Base-by-base conservation (phyloP, 2,113 vertebrate species). In the Ranitomeya imitator region DNA sequence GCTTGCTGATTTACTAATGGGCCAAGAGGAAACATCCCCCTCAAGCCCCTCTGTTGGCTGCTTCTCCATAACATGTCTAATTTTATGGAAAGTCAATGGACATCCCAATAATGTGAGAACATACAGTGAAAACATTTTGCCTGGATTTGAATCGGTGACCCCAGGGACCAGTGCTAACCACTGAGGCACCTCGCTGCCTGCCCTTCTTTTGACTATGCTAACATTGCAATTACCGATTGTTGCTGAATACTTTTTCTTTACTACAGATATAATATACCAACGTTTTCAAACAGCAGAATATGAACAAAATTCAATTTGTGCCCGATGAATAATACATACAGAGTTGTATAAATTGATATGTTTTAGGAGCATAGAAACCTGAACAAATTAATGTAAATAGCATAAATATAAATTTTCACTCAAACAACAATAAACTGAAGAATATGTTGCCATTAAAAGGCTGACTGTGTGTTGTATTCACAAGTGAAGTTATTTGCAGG, bases 371-470 rank as follows among this genome's bases (percentile, higher is more conserved):
- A 73, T 74, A 9, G 16, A 73, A 74, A 45, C 18, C 71, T 16
- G 31, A 45, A 74, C 15, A 74, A 45, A 74, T 45, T 74, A 74
- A 45, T 37, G 19, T 74, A 51, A 19, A 45, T 37, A 45, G 37
- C 15, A 2, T 1, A 45, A 74, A 45, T 15, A 45, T 74, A 74
- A 7, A 74, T 74, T 51, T 18, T 74, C n/a, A 45, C 31, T 51
- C 31, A 45, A 18, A 74, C 31, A 74, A 7, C 71, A 74, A 74
- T 74, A 74, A 74, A 74, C 71, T 74, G 3, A 74, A 74, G 37
- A 45, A 45, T 74, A 74, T 74, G 71, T 74, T 18, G 37, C 71
- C 16, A 74, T 74, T 74, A 74, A 45, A 74, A 74, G 69, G 69
- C 69, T 45, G 31, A 74, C 31, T 14, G 31, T 74, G 71, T n/a